Evolutionary conservation across 1,140 invertebrate genomes (phyloP).

Genomic region (Leguminivora glycinivorella): DNA sequence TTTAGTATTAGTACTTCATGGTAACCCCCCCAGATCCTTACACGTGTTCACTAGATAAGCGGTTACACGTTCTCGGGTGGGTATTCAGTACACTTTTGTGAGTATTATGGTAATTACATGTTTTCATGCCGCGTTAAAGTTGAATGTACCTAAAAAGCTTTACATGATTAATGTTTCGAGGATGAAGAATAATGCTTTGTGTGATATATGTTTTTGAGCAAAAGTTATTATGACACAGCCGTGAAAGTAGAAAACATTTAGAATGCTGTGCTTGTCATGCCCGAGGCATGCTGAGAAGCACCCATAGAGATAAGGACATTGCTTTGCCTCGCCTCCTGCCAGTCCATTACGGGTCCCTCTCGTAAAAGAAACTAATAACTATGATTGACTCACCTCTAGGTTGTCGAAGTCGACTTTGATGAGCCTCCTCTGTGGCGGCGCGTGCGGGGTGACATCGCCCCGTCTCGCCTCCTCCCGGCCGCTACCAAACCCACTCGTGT

Average conservation of each 20-base stretch:
- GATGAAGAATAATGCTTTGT: not conserved
- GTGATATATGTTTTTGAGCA: not conserved
- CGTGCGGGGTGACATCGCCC: too few species aligned
- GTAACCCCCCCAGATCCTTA: too few species aligned
- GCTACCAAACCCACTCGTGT: too few species aligned
- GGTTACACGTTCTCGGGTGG: not conserved
- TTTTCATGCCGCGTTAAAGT: not conserved
- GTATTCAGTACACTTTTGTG: not conserved
- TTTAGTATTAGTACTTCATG: too few species aligned
- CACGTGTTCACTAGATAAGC: not conserved
- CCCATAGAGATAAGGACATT: not conserved
- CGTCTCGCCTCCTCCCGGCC: too few species aligned
- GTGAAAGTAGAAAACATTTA: too few species aligned
- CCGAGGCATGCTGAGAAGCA: too few species aligned
- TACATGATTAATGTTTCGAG: not conserved
- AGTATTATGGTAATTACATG: not conserved
- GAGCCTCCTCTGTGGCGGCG: slow-evolving; percentile 77
- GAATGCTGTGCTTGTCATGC: too few species aligned
- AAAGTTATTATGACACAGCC: not conserved
- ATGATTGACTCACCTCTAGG: slow-evolving; percentile 74
- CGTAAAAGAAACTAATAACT: not conserved
- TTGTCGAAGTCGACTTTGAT: slow-evolving; percentile 86
- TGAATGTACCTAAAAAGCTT: not conserved
- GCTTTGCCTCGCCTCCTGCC: too few species aligned
- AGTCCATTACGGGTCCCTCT: too few species aligned